Evolutionary conservation across 1,140 invertebrate species (phyloP), one percentile per base, ranked within the genome.

Genomic region (Eupeodes corollae): DNA sequence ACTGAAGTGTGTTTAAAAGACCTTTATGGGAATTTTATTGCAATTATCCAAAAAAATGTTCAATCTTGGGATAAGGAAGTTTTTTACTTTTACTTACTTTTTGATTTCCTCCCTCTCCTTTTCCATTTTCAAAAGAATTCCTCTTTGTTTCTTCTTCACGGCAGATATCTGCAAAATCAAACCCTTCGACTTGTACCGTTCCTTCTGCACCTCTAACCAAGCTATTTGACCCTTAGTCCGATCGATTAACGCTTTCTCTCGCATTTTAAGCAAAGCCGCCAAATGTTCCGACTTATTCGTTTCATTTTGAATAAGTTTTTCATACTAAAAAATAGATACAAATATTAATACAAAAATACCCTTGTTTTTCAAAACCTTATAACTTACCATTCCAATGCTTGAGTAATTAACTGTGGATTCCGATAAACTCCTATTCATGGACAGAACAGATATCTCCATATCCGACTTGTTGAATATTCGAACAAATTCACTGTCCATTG

Each of bases 161-260:
- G 44, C 35, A 0, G 50, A 37, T 19, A 57, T 53, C 21, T 52
- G 45, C 0, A 31, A 19, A 33, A 48, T 35, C 26, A 53, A 43
- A 10, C 56, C 55, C 2, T 53, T 51, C n/a, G 53, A 35, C 30
- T 55, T 55, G 10, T 47, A 55, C 9, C 53, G 52, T 21, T 54
- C 52, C 34, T 58, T 58, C 33, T 58, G 56, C 1, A 58, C 42
- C 46, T 58, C 56, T 33, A 58, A 45, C 56, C 52, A 55, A 2
- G 56, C 56, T 44, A 58, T 56, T 49, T 58, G 55, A 9, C 56
- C 53, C 26, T 55, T 54, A 10, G 55, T 52, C 14, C 56, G 51
- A 53, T 58, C 52, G 18, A 58, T 37, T 30, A 58, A 38, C n/a
- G 52, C 40, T 37, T 56, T 56, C 39, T 58, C 55, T 2, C 56